Conservation (phyloP, 2,888 invertebrate species). For the Anaspis maculata region DNA sequence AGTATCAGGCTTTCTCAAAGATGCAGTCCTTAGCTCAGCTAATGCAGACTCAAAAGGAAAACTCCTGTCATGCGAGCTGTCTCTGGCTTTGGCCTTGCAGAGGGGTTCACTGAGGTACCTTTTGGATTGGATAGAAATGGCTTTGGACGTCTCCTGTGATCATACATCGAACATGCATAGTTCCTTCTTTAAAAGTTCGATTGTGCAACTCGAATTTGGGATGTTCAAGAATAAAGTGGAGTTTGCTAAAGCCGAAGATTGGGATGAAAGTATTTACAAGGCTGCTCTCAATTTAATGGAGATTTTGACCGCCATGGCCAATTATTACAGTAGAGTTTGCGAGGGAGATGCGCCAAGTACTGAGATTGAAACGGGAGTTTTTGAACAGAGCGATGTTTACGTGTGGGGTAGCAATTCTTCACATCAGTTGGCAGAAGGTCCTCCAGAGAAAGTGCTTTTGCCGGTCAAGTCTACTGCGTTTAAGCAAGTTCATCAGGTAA, state of each 20-base stretch:
- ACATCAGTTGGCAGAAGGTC: conserved; percentile 54
- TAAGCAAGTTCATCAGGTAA: conserved; percentile 49
- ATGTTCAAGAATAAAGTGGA: conserved; percentile 20
- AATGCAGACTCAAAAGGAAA: conserved; percentile 45
- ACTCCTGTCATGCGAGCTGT: conserved; percentile 44
- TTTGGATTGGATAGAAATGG: conserved; percentile 56
- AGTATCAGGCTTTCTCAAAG: conserved; percentile 47
- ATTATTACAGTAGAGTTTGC: conserved; percentile 38
- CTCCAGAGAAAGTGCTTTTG: conserved; percentile 50
- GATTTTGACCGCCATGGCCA: conserved; percentile 41
- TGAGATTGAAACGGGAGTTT: conserved; percentile 23
- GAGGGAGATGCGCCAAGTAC: conserved; percentile 24
- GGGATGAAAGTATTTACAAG: conserved; percentile 40
- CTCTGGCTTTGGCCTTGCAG: conserved; percentile 50
- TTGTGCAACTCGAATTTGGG: conserved; percentile 29
- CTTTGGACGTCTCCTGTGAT: conserved; percentile 39
- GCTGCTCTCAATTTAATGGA: conserved; percentile 50
- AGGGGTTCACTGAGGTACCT: conserved; percentile 51
- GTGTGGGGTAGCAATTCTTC: conserved; percentile 61
- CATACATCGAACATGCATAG: conserved; percentile 20
- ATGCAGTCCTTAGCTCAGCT: conserved; percentile 43
- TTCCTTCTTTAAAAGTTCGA: conserved; percentile 31
- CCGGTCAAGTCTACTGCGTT: conserved; percentile 51
- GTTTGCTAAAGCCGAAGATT: conserved; percentile 12
- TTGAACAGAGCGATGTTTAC: conserved; percentile 47